Evolutionary conservation across 2,888 invertebrate genomes (phyloP), one percentile per base, ranked within the genome.

Genomic region (Prosopocoilus inquinatus): DNA sequence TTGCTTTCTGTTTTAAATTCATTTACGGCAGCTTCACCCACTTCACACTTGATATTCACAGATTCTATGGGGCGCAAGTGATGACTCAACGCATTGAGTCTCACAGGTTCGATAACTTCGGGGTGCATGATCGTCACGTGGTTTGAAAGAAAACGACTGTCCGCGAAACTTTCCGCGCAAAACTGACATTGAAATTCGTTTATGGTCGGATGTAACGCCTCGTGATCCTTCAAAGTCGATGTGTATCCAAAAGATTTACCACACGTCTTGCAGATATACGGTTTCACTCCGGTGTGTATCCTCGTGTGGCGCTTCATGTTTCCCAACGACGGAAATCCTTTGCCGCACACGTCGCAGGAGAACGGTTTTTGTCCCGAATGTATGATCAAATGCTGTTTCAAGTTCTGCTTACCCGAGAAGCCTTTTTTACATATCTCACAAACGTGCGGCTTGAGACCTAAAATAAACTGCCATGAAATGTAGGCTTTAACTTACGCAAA

Each of bases 281-380:
- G 73, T 56, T 71, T 74, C 53, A 72, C 73, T 2, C 73, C 74
- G 0, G 73, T 71, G 55, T 75, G 74, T 0, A 71, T 73, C 61
- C 70, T 67, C 61, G 70, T 65, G 53, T 75, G 75, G 8, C 74
- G 57, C 50, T 69, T 71, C 28, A 73, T 58, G 55, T 74, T 73
- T 48, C 73, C 73, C 1, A 61, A 53, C 28, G 68, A 70, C 1
- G 70, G 72, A 60, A 75, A 75, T 9, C 67, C 64, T 32, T 70
- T 62, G 47, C 63, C 61, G 53, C 75, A 75, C 41, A 70, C 61
- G 32, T 70, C 63, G 50, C 75, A 75, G n/a, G 56, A 58, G 44
- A 60, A 74, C 0, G 75, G 75, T 53, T 68, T 68, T 53, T 72
- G 72, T 2, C 73, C 74, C 0, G 72, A 70, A 55, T 74, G 74